phyloP scores from a whole-genome alignment of 2,797 vertebrate genomes.

The Dallia pectoralis region DNA sequence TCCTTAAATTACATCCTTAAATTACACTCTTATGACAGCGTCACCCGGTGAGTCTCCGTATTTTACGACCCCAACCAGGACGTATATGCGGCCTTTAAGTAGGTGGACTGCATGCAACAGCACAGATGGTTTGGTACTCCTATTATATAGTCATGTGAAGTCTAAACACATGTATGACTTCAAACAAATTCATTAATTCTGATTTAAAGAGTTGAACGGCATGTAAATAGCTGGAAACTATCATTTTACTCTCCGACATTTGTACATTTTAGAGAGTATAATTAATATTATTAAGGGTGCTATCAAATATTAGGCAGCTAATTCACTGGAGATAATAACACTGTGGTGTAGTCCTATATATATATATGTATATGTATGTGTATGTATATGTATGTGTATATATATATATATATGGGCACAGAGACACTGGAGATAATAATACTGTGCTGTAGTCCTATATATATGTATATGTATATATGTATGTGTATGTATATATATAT shows the following conservation, averaged over 20 bases:
- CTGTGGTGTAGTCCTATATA: no score
- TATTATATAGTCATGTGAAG: neutral
- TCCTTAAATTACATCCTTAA: slow-evolving; percentile 13
- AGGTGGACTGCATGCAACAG: neutral
- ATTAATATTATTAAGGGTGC: neutral
- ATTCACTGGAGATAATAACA: neutral
- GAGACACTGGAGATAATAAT: no score
- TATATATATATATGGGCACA: no score
- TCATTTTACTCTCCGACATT: neutral
- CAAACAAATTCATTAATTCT: neutral
- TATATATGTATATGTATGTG: no score
- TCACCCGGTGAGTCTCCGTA: neutral
- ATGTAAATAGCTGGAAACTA: neutral
- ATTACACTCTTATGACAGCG: slow-evolving; percentile 24
- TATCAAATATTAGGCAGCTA: neutral
- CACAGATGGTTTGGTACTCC: neutral
- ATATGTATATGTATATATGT: no score
- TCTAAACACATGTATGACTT: neutral
- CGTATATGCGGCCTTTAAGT: slow-evolving; percentile 7
- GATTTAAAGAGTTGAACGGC: neutral
- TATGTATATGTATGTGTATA: no score
- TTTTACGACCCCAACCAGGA: slow-evolving; percentile 3
- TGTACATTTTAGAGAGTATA: neutral
- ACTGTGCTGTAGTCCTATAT: no score
- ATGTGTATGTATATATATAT: no score